Base-by-base conservation (phyloP, 2,888 invertebrate species). In the Cryptocephalus primarius region DNA sequence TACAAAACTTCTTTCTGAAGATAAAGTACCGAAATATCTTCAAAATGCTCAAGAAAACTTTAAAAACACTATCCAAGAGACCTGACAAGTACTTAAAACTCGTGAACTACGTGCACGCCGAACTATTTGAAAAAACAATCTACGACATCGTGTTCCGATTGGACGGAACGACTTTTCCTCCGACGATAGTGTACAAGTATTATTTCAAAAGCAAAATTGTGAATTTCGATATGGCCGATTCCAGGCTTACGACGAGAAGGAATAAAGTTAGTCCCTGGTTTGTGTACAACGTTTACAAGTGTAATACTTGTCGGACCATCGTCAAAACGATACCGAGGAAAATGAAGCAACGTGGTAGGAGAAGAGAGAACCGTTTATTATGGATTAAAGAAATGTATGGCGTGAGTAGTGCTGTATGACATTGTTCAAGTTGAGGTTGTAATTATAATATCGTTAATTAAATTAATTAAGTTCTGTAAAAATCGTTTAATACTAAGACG, bases 171-270 rank as follows among this genome's bases (percentile, higher is more conserved):
- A 39, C 39, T 8, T 64, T 62, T 54, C 64, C 65, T 3, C 63
- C 65, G 8, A 43, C 36, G 32, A 63, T 65, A 11, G 59, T 63
- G 4, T 65, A 63, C 43, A 62, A 59, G 46, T 52, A 62, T 10
- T 32, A 36, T 10, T n/a, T 13, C 9, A 41, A 38, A 14, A 13
- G 14, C 9, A 22, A 40, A 44, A 43, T 32, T 40, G 8, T 47
- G 9, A 22, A 22, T 22, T 22, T 22, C 22, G 22, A 6, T 22
- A 22, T 22, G 22, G 22, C 2, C 22, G 22, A 22, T 6, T 6
- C 6, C 6, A 22, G 3, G 22, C 2, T 4, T 22, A 22, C 22
- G 22, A 6, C 22, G 22, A 22, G 22, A 22, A 22, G 22, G 22
- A 22, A 6, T 6, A 22, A 22, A 2, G 22, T 6, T 6, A 6